phyloP scores from a whole-genome alignment of 2,888 invertebrate genomes.

The Adelognathus sp. region DNA sequence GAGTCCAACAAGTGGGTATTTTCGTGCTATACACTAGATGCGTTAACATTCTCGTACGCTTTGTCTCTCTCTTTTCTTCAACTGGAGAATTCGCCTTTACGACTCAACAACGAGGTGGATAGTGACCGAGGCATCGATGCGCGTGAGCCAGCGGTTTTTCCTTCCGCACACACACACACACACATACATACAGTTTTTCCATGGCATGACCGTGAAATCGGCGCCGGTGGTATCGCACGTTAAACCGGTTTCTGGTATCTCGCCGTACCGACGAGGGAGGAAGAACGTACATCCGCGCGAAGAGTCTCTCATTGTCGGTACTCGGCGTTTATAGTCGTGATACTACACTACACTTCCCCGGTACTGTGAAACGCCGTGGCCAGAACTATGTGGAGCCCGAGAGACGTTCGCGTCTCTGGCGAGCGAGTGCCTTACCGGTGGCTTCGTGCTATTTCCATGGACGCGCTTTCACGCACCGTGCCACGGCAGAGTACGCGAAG shows the following conservation, averaged over 20 bases:
- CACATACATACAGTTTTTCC: too few relatives aligned
- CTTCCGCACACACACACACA: conserved; percentile 58
- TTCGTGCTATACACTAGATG: background rate
- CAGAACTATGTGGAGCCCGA: background rate
- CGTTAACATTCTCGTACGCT: background rate
- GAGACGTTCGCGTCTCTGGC: conserved; percentile 23
- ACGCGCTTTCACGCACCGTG: conserved; percentile 46
- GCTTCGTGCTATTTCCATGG: conserved; percentile 39
- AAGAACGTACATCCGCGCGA: conserved; percentile 10
- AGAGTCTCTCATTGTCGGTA: background rate
- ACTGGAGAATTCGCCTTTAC: conserved; percentile 54
- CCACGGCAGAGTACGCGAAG: conserved; percentile 40
- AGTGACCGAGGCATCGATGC: background rate
- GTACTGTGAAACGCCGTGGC: background rate
- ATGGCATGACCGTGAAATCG: conserved; percentile 62
- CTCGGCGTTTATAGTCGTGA: background rate
- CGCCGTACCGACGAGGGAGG: conserved; percentile 29
- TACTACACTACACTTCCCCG: background rate
- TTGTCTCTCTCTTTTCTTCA: background rate
- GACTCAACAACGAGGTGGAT: conserved; percentile 57
- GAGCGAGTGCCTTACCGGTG: background rate
- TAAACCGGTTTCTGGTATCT: conserved; percentile 61
- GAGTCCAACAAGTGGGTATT: conserved; percentile 42
- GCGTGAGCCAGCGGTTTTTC: conserved; percentile 54
- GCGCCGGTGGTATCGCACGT: conserved; percentile 50